Conservation (phyloP, 2,113 vertebrate genomes). For the Ranitomeya imitator region DNA sequence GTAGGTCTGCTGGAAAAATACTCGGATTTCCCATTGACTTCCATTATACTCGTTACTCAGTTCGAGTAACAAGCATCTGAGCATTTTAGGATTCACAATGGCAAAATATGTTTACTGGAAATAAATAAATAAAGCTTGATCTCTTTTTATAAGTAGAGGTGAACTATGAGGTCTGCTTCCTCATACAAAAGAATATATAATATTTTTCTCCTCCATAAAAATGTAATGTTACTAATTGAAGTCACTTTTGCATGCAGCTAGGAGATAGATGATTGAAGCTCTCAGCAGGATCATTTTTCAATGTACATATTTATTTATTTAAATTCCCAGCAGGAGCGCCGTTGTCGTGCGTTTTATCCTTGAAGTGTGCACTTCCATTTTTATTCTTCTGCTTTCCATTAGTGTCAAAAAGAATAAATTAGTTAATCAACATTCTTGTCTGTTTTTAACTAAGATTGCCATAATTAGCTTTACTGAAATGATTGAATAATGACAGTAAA, state of each 20-base stretch:
- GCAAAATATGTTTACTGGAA: constrained; percentile 36
- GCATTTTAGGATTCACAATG: neutral
- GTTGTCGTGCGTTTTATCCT: constrained; percentile 20
- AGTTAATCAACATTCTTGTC: constrained; percentile 40
- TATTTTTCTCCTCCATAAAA: constrained; percentile 21
- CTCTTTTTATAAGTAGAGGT: neutral
- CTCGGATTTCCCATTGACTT: no score
- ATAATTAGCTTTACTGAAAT: constrained; percentile 36
- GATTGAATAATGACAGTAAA: constrained; percentile 8
- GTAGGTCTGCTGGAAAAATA: no score
- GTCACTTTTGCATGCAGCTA: constrained; percentile 37
- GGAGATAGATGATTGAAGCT: constrained; percentile 41
- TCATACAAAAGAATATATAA: constrained; percentile 9
- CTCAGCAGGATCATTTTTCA: constrained; percentile 45
- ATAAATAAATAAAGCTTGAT: constrained; percentile 8
- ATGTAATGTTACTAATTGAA: constrained; percentile 41
- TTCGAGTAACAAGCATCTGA: no score
- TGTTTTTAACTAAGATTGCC: constrained; percentile 21
- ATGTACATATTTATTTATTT: constrained; percentile 48
- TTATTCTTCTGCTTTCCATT: constrained; percentile 36
- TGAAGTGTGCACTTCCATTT: constrained; percentile 24
- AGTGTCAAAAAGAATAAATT: constrained; percentile 51
- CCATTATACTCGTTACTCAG: no score
- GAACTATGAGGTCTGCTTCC: neutral
- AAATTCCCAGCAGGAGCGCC: constrained; percentile 31